A percentile compares a stretch with the other conserved stretches of the same genome.
These are phyloP conservation scores for Drosophila mercatorum DNA, from an alignment of 2,888 invertebrate genomes.

Conservation along the genomic window DNA sequence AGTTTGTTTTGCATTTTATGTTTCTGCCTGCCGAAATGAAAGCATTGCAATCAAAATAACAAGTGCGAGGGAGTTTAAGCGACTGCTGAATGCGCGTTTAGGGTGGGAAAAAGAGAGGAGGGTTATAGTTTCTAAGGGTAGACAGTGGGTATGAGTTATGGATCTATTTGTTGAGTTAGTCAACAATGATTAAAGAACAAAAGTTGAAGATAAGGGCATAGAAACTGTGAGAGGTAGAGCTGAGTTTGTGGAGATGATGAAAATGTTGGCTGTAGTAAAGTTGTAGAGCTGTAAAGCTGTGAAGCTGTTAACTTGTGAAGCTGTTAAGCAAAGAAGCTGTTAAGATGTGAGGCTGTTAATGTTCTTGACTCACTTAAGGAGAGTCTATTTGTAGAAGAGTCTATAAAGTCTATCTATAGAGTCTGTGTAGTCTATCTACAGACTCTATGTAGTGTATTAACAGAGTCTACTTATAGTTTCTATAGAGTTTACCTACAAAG, in stretches of 20 bases:
- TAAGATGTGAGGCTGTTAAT: no score
- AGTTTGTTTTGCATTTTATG: slow-evolving; percentile 27
- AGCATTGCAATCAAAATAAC: slow-evolving; percentile 7
- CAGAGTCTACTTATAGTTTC: no score
- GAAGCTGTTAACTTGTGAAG: no score
- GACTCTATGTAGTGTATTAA: no score
- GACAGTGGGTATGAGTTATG: not conserved
- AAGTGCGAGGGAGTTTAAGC: not conserved
- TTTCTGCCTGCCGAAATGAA: slow-evolving; percentile 8
- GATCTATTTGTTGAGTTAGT: not conserved
- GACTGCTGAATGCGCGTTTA: not conserved
- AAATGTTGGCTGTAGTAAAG: no score
- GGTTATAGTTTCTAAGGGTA: not conserved
- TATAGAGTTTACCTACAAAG: no score
- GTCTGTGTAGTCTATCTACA: no score
- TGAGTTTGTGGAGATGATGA: not conserved
- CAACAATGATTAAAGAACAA: not conserved
- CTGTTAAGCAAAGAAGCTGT: no score
- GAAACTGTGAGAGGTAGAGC: not conserved
- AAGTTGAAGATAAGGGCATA: not conserved
- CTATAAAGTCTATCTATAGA: no score
- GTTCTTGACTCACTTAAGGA: no score
- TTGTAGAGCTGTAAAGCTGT: no score
- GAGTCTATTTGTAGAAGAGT: no score
- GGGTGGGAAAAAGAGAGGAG: not conserved